A percentile compares a stretch with the other conserved stretches of the same genome.
Evolutionary conservation across 2,797 vertebrate genomes (phyloP).

Genomic region (Thamnophis elegans): DNA sequence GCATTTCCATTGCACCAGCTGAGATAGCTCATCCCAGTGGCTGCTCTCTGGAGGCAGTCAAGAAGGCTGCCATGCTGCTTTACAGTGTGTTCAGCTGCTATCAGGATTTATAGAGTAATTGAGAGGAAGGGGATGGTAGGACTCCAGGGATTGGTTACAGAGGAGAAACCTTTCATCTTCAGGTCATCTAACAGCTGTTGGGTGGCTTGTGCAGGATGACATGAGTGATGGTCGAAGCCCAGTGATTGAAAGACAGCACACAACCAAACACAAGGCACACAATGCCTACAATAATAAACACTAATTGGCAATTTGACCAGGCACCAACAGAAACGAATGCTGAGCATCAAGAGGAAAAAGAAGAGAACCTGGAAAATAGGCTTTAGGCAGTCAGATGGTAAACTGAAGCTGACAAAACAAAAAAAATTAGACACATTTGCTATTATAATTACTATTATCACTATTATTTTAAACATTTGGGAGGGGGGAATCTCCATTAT

Average conservation of each 20-base stretch:
- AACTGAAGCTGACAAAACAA: neutral
- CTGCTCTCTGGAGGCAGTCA: constrained; percentile 33
- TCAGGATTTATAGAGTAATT: constrained; percentile 60
- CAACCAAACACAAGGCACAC: fast-evolving
- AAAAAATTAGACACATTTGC: neutral
- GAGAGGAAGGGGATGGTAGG: constrained; percentile 33
- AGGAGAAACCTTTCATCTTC: constrained; percentile 49
- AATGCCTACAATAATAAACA: constrained; percentile 17
- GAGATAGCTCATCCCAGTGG: constrained; percentile 23
- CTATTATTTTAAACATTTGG: neutral
- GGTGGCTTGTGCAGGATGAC: constrained; percentile 36
- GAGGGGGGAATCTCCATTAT: neutral
- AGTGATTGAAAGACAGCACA: constrained; percentile 6
- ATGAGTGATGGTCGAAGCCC: constrained; percentile 49
- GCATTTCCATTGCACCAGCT: constrained; percentile 40
- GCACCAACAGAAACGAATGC: neutral
- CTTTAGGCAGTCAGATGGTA: neutral
- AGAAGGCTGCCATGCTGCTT: constrained; percentile 29
- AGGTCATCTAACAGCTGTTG: constrained; percentile 54
- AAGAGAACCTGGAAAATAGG: constrained; percentile 10
- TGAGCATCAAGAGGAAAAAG: constrained; percentile 7
- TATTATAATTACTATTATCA: neutral
- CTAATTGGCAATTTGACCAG: constrained; percentile 31
- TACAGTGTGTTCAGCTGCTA: constrained; percentile 26
- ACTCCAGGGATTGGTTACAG: constrained; percentile 44